phyloP scores from a whole-genome alignment of 1,140 invertebrate genomes.

The Schlechtendalia chinensis region DNA sequence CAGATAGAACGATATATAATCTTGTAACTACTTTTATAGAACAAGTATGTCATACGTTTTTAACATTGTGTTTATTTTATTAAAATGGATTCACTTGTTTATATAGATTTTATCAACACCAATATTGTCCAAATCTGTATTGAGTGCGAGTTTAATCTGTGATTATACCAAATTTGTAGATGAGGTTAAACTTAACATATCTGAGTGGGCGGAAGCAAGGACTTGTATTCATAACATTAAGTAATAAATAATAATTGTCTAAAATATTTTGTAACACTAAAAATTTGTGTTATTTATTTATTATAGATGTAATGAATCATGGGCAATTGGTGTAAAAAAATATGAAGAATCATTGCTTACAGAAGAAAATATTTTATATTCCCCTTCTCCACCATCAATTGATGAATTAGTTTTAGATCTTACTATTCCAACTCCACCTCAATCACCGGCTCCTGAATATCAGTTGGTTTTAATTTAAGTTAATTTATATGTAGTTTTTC shows the following conservation, averaged over 20 bases:
- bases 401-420: conserved; percentile 19
- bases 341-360: conserved; percentile 3
- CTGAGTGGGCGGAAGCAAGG: conserved; percentile 36
- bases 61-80: neutral
- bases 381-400: neutral
- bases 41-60: conserved; percentile 58
- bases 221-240: conserved; percentile 37
- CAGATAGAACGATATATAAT: conserved; percentile 64
- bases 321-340: conserved; percentile 4
- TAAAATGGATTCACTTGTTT: neutral
- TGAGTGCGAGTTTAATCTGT: conserved; percentile 36
- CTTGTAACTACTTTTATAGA: conserved; percentile 61
- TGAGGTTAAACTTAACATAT: conserved; percentile 41
- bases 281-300: neutral
- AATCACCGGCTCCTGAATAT: conserved; percentile 41
- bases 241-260: conserved; percentile 30
- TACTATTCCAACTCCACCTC: conserved; percentile 30
- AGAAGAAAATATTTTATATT: conserved; percentile 6
- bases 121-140: conserved; percentile 33
- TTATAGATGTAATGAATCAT: conserved; percentile 24
- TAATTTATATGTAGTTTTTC: neutral
- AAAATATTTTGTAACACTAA: neutral
- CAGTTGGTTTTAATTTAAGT: conserved; percentile 6
- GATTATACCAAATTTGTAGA: conserved; percentile 45
- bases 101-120: conserved; percentile 31